phyloP scores from a whole-genome alignment of 1,140 invertebrate species.

The Panonychus citri region DNA sequence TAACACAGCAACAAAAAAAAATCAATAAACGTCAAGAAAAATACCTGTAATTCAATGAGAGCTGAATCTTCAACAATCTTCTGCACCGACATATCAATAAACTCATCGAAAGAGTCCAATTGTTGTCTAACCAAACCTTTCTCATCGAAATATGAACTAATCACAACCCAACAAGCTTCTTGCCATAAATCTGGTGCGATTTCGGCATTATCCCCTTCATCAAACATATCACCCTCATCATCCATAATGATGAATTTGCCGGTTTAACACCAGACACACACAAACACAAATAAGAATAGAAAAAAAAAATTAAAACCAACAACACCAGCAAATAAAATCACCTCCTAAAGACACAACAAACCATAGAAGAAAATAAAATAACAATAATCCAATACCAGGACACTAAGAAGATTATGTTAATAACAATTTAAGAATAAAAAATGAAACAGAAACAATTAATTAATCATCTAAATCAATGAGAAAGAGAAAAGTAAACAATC shows the following conservation, averaged over 20 bases:
- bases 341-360: too few species aligned
- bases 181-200: constrained; percentile 90
- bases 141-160: constrained; percentile 96
- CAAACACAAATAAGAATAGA: too few species aligned
- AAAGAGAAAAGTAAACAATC: too few species aligned
- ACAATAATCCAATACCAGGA: too few species aligned
- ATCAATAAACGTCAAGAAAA: neutral
- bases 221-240: constrained; percentile 11
- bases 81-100: constrained; percentile 98
- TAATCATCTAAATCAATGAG: too few species aligned
- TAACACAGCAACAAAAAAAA: neutral
- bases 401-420: too few species aligned
- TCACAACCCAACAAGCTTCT: constrained; percentile 99
- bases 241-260: neutral
- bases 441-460: too few species aligned
- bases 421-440: too few species aligned
- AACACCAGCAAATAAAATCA: too few species aligned
- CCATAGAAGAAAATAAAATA: too few species aligned
- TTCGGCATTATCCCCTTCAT: constrained; percentile 48
- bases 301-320: too few species aligned
- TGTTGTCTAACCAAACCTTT: constrained; percentile 95
- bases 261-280: too few species aligned
- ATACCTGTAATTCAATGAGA: constrained; percentile 65
- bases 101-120: constrained; percentile 96
- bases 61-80: constrained; percentile 95